Conservation (phyloP, 2,888 invertebrate genomes). For the Drosophila paranaensis region DNA sequence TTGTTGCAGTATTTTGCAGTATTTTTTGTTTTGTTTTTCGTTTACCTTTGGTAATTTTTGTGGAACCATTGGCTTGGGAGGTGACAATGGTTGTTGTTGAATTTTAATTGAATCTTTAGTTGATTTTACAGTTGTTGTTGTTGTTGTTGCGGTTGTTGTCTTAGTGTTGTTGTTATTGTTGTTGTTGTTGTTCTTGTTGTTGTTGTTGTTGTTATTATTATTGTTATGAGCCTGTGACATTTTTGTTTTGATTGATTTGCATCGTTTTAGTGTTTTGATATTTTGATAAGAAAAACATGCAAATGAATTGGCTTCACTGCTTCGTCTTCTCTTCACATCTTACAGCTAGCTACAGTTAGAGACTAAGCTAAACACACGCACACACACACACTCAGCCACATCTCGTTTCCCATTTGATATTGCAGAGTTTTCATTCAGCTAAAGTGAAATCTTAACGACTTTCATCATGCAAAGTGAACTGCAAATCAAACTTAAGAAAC, state of each 20-base stretch:
- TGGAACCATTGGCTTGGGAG: slow-evolving; percentile 84
- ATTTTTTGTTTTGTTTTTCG: slow-evolving; percentile 16
- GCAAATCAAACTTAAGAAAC: slow-evolving; percentile 15
- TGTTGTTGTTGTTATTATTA: slow-evolving; percentile 55
- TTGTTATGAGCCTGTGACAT: slow-evolving; percentile 70
- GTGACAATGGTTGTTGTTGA: slow-evolving; percentile 85
- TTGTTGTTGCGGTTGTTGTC: slow-evolving; percentile 46
- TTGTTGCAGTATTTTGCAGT: slow-evolving; percentile 24
- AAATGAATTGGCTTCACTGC: slow-evolving; percentile 37
- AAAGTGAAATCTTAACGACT: slow-evolving; percentile 41
- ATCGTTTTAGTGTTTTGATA: slow-evolving; percentile 46
- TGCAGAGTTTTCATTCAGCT: slow-evolving; percentile 22
- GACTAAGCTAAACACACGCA: not conserved
- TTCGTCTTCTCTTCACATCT: not conserved
- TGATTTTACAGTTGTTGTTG: slow-evolving; percentile 58
- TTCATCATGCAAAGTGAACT: slow-evolving; percentile 49
- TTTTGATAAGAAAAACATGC: slow-evolving; percentile 40
- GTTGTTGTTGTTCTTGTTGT: slow-evolving; percentile 45
- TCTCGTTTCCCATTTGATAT: not conserved
- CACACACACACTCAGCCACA: not conserved
- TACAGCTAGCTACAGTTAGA: not conserved
- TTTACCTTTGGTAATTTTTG: slow-evolving; percentile 84
- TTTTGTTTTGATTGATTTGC: slow-evolving; percentile 63
- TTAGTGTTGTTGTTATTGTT: slow-evolving; percentile 46
- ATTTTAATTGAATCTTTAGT: slow-evolving; percentile 74